phyloP scores from a whole-genome alignment of 35 echinoderm and acorn worm species.

The Amphiura filiformis region DNA sequence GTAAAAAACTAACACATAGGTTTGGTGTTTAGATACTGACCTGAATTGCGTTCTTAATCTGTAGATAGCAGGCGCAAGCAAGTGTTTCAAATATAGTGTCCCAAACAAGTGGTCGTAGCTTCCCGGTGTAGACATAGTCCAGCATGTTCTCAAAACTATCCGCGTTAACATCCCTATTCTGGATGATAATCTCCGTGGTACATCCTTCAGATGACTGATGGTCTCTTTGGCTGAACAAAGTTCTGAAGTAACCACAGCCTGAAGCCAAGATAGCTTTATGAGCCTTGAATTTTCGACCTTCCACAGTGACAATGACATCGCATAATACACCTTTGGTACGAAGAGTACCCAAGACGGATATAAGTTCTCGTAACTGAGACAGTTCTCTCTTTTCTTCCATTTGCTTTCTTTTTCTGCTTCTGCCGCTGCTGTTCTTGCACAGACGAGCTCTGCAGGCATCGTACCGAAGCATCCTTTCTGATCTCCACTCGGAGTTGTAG shows the following conservation, averaged over 20 bases:
- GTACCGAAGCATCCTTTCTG: slow-evolving; percentile 2
- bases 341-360: neutral
- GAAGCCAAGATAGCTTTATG: neutral
- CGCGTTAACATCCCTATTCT: neutral
- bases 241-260: slow-evolving; percentile 3
- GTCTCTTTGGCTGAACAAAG: neutral
- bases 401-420: neutral
- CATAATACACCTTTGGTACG: neutral
- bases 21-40: neutral
- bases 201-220: slow-evolving; percentile 1
- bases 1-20: too few species aligned
- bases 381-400: neutral
- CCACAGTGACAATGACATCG: slow-evolving; percentile 1
- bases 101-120: slow-evolving; percentile 1
- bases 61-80: neutral
- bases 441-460: neutral
- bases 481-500: neutral
- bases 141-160: slow-evolving; percentile 11
- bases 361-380: neutral
- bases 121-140: neutral
- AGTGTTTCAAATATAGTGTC: slow-evolving; percentile 2
- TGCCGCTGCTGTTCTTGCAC: neutral
- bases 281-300: neutral
- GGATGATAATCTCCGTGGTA: neutral
- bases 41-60: neutral